These are phyloP conservation scores for Motacilla alba DNA, from an alignment of 2,113 vertebrate species.

Conservation along the genomic window DNA sequence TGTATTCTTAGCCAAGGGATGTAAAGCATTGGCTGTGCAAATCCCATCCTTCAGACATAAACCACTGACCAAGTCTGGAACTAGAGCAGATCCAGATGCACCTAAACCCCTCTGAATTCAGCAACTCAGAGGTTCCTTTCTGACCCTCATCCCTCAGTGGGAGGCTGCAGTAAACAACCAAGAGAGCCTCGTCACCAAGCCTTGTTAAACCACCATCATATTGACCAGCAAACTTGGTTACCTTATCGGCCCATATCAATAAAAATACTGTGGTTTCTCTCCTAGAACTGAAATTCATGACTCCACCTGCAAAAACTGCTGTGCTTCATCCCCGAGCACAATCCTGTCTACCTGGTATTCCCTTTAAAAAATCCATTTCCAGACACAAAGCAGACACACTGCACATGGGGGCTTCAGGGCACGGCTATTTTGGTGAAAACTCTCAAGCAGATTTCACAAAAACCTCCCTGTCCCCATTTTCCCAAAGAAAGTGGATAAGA, in stretches of 20 bases:
- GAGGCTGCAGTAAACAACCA: neutral
- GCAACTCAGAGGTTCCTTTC: neutral
- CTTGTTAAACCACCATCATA: neutral
- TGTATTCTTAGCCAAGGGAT: neutral
- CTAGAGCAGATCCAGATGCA: neutral
- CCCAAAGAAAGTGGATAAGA: neutral
- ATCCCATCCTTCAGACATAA: neutral
- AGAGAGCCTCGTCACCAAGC: neutral
- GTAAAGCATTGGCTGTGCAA: neutral
- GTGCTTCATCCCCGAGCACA: neutral
- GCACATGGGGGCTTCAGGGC: neutral
- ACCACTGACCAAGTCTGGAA: neutral
- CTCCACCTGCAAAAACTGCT: neutral
- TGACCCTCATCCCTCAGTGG: neutral
- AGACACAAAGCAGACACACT: neutral
- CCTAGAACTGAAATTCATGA: neutral
- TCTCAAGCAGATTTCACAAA: neutral
- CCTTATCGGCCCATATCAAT: neutral
- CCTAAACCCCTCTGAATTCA: neutral
- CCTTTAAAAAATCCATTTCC: neutral
- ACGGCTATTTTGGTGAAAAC: neutral
- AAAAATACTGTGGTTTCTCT: neutral
- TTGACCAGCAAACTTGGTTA: rapidly evolving
- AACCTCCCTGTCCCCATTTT: neutral
- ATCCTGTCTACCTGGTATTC: neutral